phyloP scores from a whole-genome alignment of 2,888 invertebrate species.

The Sinopyrophorus schimmeli region DNA sequence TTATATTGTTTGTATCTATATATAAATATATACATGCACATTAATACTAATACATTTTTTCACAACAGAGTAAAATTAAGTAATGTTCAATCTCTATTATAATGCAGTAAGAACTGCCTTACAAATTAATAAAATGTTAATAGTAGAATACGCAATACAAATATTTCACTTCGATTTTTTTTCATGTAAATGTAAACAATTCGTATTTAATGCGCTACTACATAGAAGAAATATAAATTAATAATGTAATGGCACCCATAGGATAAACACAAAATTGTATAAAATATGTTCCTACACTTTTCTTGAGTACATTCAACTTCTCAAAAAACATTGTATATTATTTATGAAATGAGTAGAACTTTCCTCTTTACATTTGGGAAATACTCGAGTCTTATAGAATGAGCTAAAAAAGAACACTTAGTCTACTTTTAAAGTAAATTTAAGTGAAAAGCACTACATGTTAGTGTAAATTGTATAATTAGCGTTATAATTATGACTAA shows the following conservation, averaged over 20 bases:
- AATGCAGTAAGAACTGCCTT: conserved; percentile 18
- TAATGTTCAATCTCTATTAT: conserved; percentile 17
- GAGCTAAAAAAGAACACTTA: conserved; percentile 32
- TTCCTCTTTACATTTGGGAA: conserved; percentile 26
- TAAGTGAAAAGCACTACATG: conserved; percentile 44
- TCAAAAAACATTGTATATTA: conserved; percentile 17
- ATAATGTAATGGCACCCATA: conserved; percentile 17
- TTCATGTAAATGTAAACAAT: conserved; percentile 4
- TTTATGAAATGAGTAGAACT: conserved; percentile 15
- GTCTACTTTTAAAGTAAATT: conserved; percentile 26
- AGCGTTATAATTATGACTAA: conserved; percentile 29
- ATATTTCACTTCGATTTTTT: conserved; percentile 14
- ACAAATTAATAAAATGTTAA: conserved; percentile 20
- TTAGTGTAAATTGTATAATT: conserved; percentile 40
- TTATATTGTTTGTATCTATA: conserved; percentile 16
- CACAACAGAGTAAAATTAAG: conserved; percentile 16
- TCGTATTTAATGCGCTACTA: conserved; percentile 1
- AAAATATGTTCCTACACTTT: conserved; percentile 25
- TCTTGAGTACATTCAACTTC: conserved; percentile 16
- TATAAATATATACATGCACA: conserved; percentile 10
- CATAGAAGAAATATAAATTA: neutral
- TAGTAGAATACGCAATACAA: conserved; percentile 23
- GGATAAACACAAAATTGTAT: conserved; percentile 19
- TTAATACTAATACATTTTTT: conserved; percentile 19
- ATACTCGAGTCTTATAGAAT: conserved; percentile 28